phyloP scores from a whole-genome alignment of 2,797 vertebrate genomes.

The Scyliorhinus canicula region DNA sequence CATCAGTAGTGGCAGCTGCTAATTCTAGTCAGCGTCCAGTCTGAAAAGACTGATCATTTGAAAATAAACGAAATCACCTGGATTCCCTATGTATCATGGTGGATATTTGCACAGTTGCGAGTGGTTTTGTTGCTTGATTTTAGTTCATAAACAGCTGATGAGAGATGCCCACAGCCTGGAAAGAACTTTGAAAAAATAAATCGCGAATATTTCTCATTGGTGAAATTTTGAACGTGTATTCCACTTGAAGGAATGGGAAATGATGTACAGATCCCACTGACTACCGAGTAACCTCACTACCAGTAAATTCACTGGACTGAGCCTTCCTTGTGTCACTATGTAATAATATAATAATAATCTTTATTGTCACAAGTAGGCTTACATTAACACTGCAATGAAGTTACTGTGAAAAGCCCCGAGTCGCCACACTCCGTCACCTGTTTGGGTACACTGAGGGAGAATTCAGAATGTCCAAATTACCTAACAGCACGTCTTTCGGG shows the following conservation, averaged over 20 bases:
- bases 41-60: background rate
- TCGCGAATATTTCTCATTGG: background rate
- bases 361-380: too few species aligned
- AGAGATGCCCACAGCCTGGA: background rate
- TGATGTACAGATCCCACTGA: background rate
- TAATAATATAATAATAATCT: too few species aligned
- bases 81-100: background rate
- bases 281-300: background rate
- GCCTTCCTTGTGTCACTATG: background rate
- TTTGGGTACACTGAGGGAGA: too few species aligned
- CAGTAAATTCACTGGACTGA: background rate
- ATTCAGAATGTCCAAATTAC: too few species aligned
- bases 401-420: too few species aligned
- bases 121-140: background rate
- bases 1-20: background rate
- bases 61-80: background rate
- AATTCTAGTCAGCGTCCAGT: background rate
- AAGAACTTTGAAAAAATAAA: too few species aligned
- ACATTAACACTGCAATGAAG: too few species aligned
- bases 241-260: background rate
- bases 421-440: too few species aligned
- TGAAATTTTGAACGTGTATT: background rate
- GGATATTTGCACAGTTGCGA: background rate
- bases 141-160: background rate
- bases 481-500: too few species aligned